phyloP scores from a whole-genome alignment of 2,888 invertebrate species.

The Drosophila nigricruria region DNA sequence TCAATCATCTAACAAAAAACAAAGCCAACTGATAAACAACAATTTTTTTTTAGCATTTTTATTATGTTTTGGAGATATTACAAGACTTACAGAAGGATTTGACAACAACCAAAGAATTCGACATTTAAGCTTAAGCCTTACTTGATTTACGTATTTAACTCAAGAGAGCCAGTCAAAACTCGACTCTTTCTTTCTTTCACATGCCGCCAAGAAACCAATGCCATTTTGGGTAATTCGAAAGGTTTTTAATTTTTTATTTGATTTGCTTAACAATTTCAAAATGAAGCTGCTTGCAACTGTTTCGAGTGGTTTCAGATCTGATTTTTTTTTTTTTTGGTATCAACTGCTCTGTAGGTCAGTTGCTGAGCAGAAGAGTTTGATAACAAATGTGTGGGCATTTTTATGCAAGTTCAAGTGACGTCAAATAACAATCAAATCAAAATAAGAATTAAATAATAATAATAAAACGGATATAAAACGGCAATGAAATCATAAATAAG shows the following conservation, averaged over 20 bases:
- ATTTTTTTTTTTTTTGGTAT: constrained; percentile 11
- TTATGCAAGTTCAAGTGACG: constrained; percentile 73
- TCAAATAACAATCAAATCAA: constrained; percentile 33
- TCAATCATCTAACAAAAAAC: constrained; percentile 23
- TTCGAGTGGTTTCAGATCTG: constrained; percentile 18
- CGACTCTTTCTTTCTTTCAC: constrained; percentile 83
- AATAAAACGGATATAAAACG: constrained; percentile 22
- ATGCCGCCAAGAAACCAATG: constrained; percentile 92
- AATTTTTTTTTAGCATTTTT: constrained; percentile 24
- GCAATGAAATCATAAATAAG: constrained; percentile 36
- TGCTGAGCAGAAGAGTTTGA: constrained; percentile 45
- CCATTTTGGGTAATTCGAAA: constrained; percentile 86
- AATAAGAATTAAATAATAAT: constrained; percentile 21
- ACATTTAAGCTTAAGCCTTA: constrained; percentile 41
- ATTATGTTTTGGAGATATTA: constrained; percentile 58
- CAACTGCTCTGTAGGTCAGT: constrained; percentile 26
- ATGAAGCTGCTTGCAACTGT: constrained; percentile 44
- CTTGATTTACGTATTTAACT: constrained; percentile 18
- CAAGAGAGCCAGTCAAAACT: constrained; percentile 1
- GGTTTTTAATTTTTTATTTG: constrained; percentile 30
- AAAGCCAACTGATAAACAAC: constrained; percentile 37
- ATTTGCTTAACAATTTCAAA: constrained; percentile 44
- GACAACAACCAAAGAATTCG: constrained; percentile 50
- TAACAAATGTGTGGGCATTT: constrained; percentile 49
- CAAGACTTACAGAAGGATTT: constrained; percentile 82